phyloP scores from a whole-genome alignment of 2,113 vertebrate species.

The Nesogale talazaci region DNA sequence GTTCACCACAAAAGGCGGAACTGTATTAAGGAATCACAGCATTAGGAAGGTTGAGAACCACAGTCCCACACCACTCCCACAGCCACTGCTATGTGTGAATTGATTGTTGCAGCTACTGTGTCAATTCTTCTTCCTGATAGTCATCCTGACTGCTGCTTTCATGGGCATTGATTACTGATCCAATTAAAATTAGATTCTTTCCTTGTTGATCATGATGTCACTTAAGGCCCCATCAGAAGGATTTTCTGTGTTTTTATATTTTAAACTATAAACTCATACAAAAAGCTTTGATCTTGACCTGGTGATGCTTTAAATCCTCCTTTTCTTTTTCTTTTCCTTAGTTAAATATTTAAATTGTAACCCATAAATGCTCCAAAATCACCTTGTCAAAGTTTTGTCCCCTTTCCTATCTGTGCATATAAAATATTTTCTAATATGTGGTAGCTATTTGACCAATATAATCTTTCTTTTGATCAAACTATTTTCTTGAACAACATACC shows the following conservation, averaged over 20 bases:
- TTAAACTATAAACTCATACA: neutral
- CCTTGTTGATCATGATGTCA: neutral
- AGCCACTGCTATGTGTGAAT: too few relatives aligned
- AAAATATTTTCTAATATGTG: neutral
- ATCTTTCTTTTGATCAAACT: neutral
- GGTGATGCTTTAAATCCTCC: neutral
- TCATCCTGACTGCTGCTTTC: neutral
- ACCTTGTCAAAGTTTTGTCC: neutral
- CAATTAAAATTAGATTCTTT: neutral
- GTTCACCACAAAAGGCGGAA: too few relatives aligned
- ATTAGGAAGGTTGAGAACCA: too few relatives aligned
- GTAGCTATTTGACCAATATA: neutral
- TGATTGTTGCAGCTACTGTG: too few relatives aligned
- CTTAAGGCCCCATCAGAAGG: neutral
- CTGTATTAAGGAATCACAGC: too few relatives aligned
- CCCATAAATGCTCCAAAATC: neutral
- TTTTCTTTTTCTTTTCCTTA: neutral
- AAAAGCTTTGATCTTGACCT: neutral
- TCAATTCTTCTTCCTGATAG: too few relatives aligned
- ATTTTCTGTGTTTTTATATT: neutral
- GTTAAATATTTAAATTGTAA: neutral
- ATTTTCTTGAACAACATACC: neutral
- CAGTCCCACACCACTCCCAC: too few relatives aligned
- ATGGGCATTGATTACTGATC: neutral
- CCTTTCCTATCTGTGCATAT: neutral